Conservation (phyloP, 2,888 invertebrate genomes). For the Lasioglossum oenotherae region DNA sequence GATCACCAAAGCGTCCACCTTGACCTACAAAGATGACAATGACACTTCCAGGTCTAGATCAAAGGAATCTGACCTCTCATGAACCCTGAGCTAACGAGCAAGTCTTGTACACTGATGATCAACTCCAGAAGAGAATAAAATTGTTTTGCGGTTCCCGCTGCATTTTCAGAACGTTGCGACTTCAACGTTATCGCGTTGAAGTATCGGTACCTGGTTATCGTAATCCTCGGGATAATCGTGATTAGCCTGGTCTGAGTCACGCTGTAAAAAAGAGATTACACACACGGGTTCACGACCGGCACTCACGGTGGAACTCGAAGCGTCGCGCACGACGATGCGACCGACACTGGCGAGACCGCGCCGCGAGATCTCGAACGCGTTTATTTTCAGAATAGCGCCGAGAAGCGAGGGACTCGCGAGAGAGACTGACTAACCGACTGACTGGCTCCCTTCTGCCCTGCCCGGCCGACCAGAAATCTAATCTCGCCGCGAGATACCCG, state of each 20-base stretch:
- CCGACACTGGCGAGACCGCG: slow-evolving; percentile 49
- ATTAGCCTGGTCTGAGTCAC: background rate
- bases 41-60: background rate
- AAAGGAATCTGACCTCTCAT: background rate
- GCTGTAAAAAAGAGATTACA: background rate
- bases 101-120: background rate
- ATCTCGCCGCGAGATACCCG: slow-evolving; percentile 65
- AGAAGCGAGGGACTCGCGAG: slow-evolving; percentile 12
- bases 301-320: slow-evolving; percentile 38
- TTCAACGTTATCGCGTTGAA: background rate
- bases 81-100: background rate
- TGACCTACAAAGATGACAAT: background rate
- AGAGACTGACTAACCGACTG: slow-evolving; percentile 27
- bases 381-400: slow-evolving; percentile 68
- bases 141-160: background rate
- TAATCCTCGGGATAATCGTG: background rate
- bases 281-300: background rate
- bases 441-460: slow-evolving; percentile 6
- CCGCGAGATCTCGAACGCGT: slow-evolving; percentile 63
- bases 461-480: slow-evolving; percentile 64
- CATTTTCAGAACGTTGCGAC: background rate
- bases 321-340: slow-evolving; percentile 39
- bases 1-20: background rate
- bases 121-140: background rate
- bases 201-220: background rate